Conservation (phyloP, 2,888 invertebrate species). For the Dinocampus coccinellae region DNA sequence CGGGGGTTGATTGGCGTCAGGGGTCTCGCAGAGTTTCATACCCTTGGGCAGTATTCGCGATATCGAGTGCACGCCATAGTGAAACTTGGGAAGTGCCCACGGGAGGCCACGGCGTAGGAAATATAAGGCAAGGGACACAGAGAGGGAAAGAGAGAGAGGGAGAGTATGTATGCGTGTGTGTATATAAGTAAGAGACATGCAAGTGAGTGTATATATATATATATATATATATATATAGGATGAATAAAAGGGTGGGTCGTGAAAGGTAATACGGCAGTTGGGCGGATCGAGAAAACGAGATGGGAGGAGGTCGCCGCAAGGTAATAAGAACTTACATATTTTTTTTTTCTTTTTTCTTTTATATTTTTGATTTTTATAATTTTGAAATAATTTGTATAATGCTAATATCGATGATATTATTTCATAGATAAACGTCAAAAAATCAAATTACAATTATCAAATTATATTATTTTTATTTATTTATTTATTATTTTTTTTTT, state of each 20-base stretch:
- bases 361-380: no score
- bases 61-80: constrained; percentile 41
- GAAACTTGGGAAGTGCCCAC: constrained; percentile 33
- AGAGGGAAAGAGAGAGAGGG: not conserved
- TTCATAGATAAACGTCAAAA: no score
- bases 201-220: no score
- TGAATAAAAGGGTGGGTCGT: not conserved
- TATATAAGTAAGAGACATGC: no score
- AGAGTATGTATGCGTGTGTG: no score
- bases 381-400: no score
- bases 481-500: no score
- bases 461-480: no score
- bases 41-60: constrained; percentile 54
- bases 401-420: no score
- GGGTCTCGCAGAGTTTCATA: constrained; percentile 54
- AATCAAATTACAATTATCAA: no score
- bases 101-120: not conserved
- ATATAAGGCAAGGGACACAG: no score
- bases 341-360: not conserved
- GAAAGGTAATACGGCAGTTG: constrained; percentile 10
- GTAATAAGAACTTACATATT: constrained; percentile 14
- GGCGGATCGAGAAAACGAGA: constrained; percentile 27
- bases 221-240: no score
- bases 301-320: constrained; percentile 30
- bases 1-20: constrained; percentile 49